Evolutionary conservation across 2,797 vertebrate genomes (phyloP), one percentile per base, ranked within the genome.

Genomic region (Microctenopoma stevenorrisi): DNA sequence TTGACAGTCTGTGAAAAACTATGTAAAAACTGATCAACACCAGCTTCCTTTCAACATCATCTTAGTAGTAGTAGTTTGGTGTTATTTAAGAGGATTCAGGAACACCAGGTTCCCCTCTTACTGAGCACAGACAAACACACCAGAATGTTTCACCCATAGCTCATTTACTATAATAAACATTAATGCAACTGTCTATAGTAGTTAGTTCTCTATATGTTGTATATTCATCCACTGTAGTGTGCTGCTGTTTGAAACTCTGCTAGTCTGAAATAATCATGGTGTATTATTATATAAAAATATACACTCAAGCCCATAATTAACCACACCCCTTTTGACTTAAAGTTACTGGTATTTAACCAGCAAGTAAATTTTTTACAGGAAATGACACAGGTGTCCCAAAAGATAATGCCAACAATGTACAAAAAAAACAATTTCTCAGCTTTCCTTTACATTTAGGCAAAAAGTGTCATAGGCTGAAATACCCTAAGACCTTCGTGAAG

Each of bases 61-160:
- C 22, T 22, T 22, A 22, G 22, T 22, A 22, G 22, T 1, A 22
- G 1, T 22, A 22, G 22, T 22, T 22, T 22, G 22, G 22, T 22
- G 1, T 22, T 22, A 22, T 18, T 18, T 22, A 22, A 22, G 22
- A 22, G 22, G 22, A 22, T 1, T 22, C 22, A 22, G 22, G 22
- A 22, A 22, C 22, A 22, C 22, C 22, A 22, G 22, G 22, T 22
- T 22, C 22, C 22, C 22, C 22, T 22, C 22, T 22, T 22, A 22
- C 22, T 22, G 3, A 59, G 49, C 7, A 13, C n/a, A 15, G 26
- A 10, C 52, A 72, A 56, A 65, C 46, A 59, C 35, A 65, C 37
- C 10, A 58, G 59, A n/a, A 42, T 47, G 52, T 71, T 63, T 57
- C 11, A 43, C 2, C 40, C 46, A 67, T 30, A 68, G 42, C 35